These are phyloP conservation scores for Tiliqua scincoides DNA, from an alignment of 2,113 vertebrate genomes.

Conservation along the genomic window DNA sequence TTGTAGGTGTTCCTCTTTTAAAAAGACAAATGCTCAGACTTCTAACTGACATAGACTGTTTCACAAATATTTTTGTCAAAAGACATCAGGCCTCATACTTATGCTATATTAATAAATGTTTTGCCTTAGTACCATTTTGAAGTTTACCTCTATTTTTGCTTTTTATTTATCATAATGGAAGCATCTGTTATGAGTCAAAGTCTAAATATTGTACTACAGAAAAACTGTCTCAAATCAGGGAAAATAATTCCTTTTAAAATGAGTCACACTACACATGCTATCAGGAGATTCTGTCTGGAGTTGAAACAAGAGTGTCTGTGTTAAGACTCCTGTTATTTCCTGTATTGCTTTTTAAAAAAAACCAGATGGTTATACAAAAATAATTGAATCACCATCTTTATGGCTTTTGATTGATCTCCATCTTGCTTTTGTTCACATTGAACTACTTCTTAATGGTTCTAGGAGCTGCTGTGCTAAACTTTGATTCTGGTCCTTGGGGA, in stretches of 20 bases:
- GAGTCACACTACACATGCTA: neutral
- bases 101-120: neutral
- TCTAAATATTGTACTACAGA: neutral
- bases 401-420: neutral
- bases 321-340: neutral
- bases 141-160: neutral
- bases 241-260: neutral
- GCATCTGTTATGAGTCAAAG: neutral
- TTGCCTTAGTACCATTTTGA: neutral
- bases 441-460: neutral
- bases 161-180: too few species aligned
- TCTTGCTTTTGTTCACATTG: neutral
- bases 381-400: neutral
- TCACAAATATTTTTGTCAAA: neutral
- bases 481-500: neutral
- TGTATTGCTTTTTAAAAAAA: neutral
- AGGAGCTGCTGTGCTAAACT: neutral
- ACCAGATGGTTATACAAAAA: neutral
- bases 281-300: neutral
- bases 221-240: neutral
- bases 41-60: neutral
- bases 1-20: neutral
- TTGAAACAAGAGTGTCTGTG: neutral
- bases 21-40: neutral
- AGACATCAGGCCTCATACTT: neutral